Conservation (phyloP, 1,140 invertebrate species). For the Micrasema minimum region DNA sequence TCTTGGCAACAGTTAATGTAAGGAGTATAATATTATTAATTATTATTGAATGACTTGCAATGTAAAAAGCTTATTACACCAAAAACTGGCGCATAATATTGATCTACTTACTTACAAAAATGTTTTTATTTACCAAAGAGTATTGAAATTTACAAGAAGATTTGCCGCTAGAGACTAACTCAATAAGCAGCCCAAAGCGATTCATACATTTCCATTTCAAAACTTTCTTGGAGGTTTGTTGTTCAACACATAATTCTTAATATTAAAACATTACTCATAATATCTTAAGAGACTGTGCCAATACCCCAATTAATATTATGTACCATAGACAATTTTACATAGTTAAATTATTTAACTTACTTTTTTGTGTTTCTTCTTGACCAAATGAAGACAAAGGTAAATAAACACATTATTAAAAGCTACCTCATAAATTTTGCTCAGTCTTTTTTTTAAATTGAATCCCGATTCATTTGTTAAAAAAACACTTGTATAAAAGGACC, state of each 20-base stretch:
- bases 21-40: background rate
- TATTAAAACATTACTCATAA: slow-evolving; percentile 17
- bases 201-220: background rate
- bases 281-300: slow-evolving; percentile 22
- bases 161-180: background rate
- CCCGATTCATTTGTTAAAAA: too few relatives aligned
- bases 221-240: background rate
- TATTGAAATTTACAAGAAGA: background rate
- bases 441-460: slow-evolving; percentile 32
- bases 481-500: too few relatives aligned
- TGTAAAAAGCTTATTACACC: slow-evolving; percentile 18
- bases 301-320: slow-evolving; percentile 6
- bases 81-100: slow-evolving; percentile 19
- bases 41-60: background rate
- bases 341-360: background rate
- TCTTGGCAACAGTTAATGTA: slow-evolving; percentile 12
- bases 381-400: slow-evolving; percentile 2
- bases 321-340: too few relatives aligned
- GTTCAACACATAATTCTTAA: background rate
- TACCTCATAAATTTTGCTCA: slow-evolving; percentile 34
- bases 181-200: background rate
- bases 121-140: slow-evolving; percentile 35
- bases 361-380: background rate
- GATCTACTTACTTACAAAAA: slow-evolving; percentile 28
- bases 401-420: slow-evolving; percentile 16